Base-by-base conservation (phyloP, 2,797 vertebrate genomes). In the Gadopsis marmoratus region DNA sequence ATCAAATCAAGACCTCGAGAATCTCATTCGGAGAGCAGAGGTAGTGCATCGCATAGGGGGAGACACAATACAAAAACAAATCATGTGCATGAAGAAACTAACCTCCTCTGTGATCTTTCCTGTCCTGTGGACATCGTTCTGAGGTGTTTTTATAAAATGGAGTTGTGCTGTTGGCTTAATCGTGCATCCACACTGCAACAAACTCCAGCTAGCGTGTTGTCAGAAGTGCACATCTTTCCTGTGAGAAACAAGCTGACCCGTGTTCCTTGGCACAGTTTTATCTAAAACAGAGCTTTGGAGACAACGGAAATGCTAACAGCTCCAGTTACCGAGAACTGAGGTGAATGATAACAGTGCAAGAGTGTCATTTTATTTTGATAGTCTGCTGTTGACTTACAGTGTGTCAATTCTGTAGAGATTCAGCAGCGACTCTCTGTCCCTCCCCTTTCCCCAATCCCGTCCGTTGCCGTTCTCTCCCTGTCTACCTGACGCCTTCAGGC, bases 1-100 rank as follows among this genome's bases (percentile, higher is more conserved):
- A 93, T 91, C 88, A 86, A 91, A 93, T 92, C 89, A 86, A 83
- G 82, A 85, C 80, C 82, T 81, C 41, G 9, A 85, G 77, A 85
- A 88, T 86, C 86, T 88, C 73, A 66, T 89, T 87, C 48, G 2
- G 69, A 66, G 74, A 84, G 69, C 53, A 54, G 76, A 41, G 68
- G 73, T 79, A 78, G 71, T 75, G 48, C 78, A 85, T 11, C 48
- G 37, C 50, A 55, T 16, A 13, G 45, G 35, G 58, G 39, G 63
- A 71, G 65, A 79, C 63, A 48, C 78, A 79, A 79, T 19, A 69
- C 55, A 50, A 63, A 76, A 85, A 78, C 67, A 83, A 86, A 79
- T 63, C 50, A 45, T 48, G 37, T 23, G 14, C 41, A 43, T 35
- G 55, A 43, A 61, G 56, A 59, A 69, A 14, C 47, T 68, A 60